Evolutionary conservation across 2,113 vertebrate species (phyloP).

Genomic region (Anarhynchus alexandrinus): DNA sequence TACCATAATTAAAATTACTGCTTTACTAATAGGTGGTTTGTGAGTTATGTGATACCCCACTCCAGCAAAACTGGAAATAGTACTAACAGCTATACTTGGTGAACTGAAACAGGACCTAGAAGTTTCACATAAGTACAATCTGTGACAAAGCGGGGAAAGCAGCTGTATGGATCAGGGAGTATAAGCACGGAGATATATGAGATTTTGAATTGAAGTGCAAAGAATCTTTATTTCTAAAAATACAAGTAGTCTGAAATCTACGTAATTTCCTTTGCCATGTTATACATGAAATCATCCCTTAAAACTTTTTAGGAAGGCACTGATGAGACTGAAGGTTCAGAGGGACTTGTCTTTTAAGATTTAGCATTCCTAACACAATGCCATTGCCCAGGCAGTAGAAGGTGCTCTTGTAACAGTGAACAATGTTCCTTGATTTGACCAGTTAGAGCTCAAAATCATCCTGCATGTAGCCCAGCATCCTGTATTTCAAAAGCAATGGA

Average conservation of each 20-base stretch:
- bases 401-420: conserved; percentile 53
- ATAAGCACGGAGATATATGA: background rate
- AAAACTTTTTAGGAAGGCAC: background rate
- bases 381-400: conserved; percentile 27
- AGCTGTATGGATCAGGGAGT: background rate
- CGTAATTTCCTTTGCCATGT: background rate
- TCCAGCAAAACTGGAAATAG: background rate
- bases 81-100: background rate
- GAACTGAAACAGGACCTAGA: background rate
- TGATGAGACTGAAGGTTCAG: background rate
- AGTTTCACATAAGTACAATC: background rate
- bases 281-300: background rate
- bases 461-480: background rate
- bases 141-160: background rate
- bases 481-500: conserved; percentile 2
- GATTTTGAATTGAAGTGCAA: background rate
- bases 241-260: background rate
- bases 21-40: background rate
- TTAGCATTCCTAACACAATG: background rate
- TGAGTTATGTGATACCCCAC: background rate
- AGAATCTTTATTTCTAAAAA: background rate
- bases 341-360: background rate
- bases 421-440: background rate
- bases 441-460: background rate
- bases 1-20: background rate